These are phyloP conservation scores for Syrphus vitripennis DNA, from an alignment of 2,888 invertebrate species.

Conservation along the genomic window DNA sequence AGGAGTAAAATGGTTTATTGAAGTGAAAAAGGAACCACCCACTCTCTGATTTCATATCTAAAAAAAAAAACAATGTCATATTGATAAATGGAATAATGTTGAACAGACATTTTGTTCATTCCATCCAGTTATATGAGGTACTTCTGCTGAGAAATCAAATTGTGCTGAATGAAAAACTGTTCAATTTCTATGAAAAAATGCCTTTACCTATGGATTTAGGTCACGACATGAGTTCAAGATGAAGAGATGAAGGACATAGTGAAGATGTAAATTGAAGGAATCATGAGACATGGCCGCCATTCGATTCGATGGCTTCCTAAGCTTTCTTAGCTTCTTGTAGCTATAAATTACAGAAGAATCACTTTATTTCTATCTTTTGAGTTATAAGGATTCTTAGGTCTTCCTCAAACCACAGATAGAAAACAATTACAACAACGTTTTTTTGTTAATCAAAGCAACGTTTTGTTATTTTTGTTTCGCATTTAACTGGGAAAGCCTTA, in stretches of 20 bases:
- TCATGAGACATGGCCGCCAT: too few species aligned
- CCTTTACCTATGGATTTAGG: neutral
- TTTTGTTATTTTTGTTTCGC: too few species aligned
- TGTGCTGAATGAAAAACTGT: constrained; percentile 3
- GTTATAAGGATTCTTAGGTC: too few species aligned
- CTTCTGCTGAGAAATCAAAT: constrained; percentile 16
- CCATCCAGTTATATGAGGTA: neutral
- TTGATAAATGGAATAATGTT: constrained; percentile 60
- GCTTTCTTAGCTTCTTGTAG: too few species aligned
- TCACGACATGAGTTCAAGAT: neutral
- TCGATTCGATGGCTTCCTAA: too few species aligned
- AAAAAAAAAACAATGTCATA: constrained; percentile 20
- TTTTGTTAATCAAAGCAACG: too few species aligned
- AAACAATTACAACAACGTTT: too few species aligned
- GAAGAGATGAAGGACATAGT: neutral
- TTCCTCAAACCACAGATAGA: too few species aligned
- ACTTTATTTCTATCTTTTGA: too few species aligned
- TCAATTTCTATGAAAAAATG: constrained; percentile 4
- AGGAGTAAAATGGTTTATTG: constrained; percentile 20
- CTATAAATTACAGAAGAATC: too few species aligned
- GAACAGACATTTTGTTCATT: constrained; percentile 26
- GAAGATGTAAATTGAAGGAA: neutral
- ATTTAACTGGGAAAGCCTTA: too few species aligned
- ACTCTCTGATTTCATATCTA: neutral
- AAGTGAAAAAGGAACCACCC: neutral